Base-by-base conservation (phyloP, 1,140 invertebrate genomes). In the Drosophila bipectinata region DNA sequence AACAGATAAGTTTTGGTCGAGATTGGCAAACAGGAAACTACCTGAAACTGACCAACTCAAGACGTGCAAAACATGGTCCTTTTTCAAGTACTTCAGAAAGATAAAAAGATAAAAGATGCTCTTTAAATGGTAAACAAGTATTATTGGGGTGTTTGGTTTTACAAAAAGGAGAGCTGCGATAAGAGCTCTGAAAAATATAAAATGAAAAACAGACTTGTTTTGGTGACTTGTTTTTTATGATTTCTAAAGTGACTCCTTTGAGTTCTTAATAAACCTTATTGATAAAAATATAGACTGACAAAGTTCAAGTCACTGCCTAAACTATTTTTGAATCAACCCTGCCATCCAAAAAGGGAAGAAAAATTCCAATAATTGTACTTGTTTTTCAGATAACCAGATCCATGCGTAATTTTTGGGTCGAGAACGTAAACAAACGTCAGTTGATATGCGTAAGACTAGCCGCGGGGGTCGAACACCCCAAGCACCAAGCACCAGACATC, bases 341-440 rank as follows among this genome's bases (percentile, higher is more conserved):
- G 14, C 12, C 8, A 14, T 8, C n/a, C 8, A 7, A 4, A 18
- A 12, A 14, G 15, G 14, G 15, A 21, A 53, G 7, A 44, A 2
- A 37, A 2, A 48, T 58, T 54, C 53, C 47, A 39, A 60, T 39
- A 45, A 74, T 66, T 37, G 34, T 37, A 4, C 48, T 52, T 74
- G 59, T 57, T 67, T 62, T 56, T 26, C 45, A 62, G 30, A 60
- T 49, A 64, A 64, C 69, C 41, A 64, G 80, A 80, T 80, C 59
- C 64, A 24, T 59, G 77, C 81, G 72, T 80, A 77, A 84, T 80
- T 84, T 53, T 62, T 68, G 67, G 54, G 39, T 26, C 28, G 47
- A 56, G 44, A 77, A 53, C 21, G 75, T 81, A 87, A 87, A 81
- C 81, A 84, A 85, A 71, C 82, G 73, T 71, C 81, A 77, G 82